phyloP scores from a whole-genome alignment of 2,113 vertebrate species.

The Leuciscus idus region DNA sequence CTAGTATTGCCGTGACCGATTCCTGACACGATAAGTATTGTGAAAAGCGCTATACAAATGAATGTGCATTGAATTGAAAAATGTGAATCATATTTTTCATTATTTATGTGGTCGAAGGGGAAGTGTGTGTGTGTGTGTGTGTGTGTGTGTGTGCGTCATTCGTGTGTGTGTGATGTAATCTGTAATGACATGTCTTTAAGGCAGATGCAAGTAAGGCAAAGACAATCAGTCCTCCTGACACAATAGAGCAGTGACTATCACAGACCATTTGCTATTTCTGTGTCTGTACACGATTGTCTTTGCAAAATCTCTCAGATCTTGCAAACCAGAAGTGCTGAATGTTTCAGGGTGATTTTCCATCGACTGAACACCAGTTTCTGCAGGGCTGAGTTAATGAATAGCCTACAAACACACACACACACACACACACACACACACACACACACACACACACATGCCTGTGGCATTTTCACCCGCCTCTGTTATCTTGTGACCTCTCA shows the following conservation, averaged over 20 bases:
- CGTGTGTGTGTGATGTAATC: background rate
- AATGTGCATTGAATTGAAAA: too few relatives aligned
- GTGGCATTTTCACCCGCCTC: constrained; percentile 5
- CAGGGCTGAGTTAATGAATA: background rate
- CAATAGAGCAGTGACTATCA: background rate
- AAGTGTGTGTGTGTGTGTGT: background rate
- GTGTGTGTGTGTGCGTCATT: background rate
- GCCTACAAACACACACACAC: background rate
- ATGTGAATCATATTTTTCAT: background rate
- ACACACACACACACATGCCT: background rate
- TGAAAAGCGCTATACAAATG: too few relatives aligned
- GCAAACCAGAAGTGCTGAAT: background rate
- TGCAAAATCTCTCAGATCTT: background rate
- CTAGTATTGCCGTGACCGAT: too few relatives aligned
- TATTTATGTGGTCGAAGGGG: background rate
- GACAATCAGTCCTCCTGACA: constrained; percentile 17
- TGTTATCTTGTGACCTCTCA: constrained; percentile 43
- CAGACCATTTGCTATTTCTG: constrained; percentile 3
- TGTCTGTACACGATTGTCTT: background rate
- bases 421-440: background rate
- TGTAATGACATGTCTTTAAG: background rate
- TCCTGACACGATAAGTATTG: too few relatives aligned
- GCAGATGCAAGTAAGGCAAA: background rate
- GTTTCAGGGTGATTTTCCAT: constrained; percentile 21
- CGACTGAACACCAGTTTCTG: constrained; percentile 21